Base-by-base conservation (phyloP, 2,113 vertebrate genomes). In the Hippocampus zosterae region DNA sequence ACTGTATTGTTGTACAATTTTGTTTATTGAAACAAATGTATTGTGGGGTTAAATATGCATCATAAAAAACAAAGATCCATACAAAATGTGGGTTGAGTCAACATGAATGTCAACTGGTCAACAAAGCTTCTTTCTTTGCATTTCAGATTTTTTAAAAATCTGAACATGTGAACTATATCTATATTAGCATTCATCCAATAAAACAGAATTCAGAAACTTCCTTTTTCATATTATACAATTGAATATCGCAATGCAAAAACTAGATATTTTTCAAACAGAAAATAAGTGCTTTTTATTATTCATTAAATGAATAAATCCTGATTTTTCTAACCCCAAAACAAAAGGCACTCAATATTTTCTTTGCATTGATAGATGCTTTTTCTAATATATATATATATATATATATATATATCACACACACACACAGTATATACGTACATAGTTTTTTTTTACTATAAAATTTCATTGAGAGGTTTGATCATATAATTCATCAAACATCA, bases 1-100 rank as follows among this genome's bases (percentile, higher is more conserved):
- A 55, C 68, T 8, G 46, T 70, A 64, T 64, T 44, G 37, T 62
- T 73, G 77, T 75, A 63, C 29, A 66, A 70, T 79, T 74, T 18
- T 69, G 23, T 59, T 69, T 62, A 70, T 76, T 72, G 12, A 44
- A 25, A 70, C 59, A 66, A 50, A 60, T 70, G 40, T 68, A 82
- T 70, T 78, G 68, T 82, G 72, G 6, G 74, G 71, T 1, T 77
- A 72, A 79, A 82, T 75, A 74, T 86, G 40, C 18, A 89, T 53
- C 52, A 88, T 84, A 84, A 88, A 86, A 9, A 56, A 71, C 3
- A 64, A n/a, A 67, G 74, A 60, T 19, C 27, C 16, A 60, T 18
- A 18, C 18, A 60, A 33, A 33, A 18, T 33, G 13, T 59, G 56
- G 25, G 33, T 60, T 33, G 57, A 60, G 0, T 59, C 27, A 18